Conservation (phyloP, 2,797 vertebrate species). For the Carduelis carduelis region DNA sequence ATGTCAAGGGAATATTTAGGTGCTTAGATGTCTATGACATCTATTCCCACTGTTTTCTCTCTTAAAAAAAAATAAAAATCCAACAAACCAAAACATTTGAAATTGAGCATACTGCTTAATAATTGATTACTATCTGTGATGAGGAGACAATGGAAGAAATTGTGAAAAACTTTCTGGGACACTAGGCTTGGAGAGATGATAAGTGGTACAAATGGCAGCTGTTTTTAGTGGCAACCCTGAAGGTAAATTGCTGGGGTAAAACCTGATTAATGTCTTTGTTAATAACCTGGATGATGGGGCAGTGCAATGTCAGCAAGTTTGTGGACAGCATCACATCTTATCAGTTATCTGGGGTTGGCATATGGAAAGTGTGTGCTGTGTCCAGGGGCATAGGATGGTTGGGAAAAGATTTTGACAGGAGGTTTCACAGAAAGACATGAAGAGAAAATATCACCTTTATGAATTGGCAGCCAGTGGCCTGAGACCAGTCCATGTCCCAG, state of each 20-base stretch:
- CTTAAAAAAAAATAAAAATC: background rate
- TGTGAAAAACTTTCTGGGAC: background rate
- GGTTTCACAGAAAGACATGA: background rate
- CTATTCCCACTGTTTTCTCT: background rate
- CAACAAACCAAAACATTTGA: background rate
- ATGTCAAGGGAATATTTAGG: background rate
- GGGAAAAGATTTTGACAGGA: background rate
- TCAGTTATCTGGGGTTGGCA: background rate
- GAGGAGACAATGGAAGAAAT: background rate
- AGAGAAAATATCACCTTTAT: background rate
- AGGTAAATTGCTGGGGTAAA: background rate
- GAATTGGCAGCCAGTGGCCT: rapidly evolving
- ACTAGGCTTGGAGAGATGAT: background rate
- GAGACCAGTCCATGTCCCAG: background rate
- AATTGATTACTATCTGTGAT: background rate
- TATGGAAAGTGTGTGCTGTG: background rate
- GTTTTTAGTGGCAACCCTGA: background rate
- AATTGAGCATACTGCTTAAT: background rate
- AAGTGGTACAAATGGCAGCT: background rate
- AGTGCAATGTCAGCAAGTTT: background rate
- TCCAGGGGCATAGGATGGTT: background rate
- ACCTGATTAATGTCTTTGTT: background rate
- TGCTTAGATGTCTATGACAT: background rate
- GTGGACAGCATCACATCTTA: background rate
- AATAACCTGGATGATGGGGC: background rate